phyloP scores from a whole-genome alignment of 2,797 vertebrate species.

The Pangasius macronema region DNA sequence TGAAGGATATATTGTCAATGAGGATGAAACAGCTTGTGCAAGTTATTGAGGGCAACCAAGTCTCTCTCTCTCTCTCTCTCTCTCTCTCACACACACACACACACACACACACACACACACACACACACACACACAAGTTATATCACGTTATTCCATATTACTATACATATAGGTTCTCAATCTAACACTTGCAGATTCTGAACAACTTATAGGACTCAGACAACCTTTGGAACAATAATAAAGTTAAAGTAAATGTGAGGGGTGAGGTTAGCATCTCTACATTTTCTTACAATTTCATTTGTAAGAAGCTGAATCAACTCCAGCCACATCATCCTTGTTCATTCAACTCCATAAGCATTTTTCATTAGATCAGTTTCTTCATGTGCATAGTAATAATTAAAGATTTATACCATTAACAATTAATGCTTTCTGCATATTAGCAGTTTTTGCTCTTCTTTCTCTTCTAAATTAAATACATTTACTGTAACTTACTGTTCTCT shows the following conservation, averaged over 20 bases:
- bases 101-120: background rate
- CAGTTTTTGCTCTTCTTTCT: background rate
- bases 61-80: background rate
- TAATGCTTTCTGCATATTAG: background rate
- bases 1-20: slow-evolving; percentile 74
- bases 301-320: background rate
- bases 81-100: background rate
- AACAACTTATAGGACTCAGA: too few relatives aligned
- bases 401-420: background rate
- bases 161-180: background rate
- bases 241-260: background rate
- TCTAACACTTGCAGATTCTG: too few relatives aligned
- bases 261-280: background rate
- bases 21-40: slow-evolving; percentile 77
- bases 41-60: slow-evolving; percentile 63
- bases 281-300: background rate
- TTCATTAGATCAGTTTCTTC: background rate
- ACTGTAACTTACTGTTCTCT: background rate
- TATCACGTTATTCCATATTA: too few relatives aligned
- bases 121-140: background rate
- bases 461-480: background rate
- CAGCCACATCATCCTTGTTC: too few relatives aligned
- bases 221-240: background rate
- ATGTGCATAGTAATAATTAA: background rate
- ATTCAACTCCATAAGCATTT: background rate